Conservation (phyloP, 1,140 invertebrate genomes). For the Papilio aristodemus region DNA sequence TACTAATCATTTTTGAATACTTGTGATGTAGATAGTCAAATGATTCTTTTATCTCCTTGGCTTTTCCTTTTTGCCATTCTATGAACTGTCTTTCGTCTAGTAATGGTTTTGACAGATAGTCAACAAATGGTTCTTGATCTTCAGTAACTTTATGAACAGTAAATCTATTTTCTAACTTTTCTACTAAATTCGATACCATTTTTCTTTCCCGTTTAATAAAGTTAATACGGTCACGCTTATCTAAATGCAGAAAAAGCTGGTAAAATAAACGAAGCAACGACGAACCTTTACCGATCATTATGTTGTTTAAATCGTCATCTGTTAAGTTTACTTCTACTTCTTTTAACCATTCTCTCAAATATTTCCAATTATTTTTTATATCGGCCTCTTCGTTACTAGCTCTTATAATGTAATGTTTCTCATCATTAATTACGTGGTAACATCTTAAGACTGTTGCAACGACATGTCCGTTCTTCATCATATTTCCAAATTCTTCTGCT, state of each 20-base stretch:
- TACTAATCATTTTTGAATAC: constrained; percentile 60
- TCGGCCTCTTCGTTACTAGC: constrained; percentile 68
- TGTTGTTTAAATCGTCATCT: constrained; percentile 74
- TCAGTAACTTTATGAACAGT: constrained; percentile 54
- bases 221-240: constrained; percentile 79
- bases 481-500: constrained; percentile 64
- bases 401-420: constrained; percentile 62
- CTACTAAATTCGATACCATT: constrained; percentile 62
- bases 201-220: constrained; percentile 79
- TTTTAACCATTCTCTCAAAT: constrained; percentile 77
- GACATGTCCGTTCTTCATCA: constrained; percentile 72
- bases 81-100: constrained; percentile 74
- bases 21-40: constrained; percentile 66
- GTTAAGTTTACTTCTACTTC: constrained; percentile 75
- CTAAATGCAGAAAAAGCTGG: constrained; percentile 82
- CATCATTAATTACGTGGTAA: constrained; percentile 68
- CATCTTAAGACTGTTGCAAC: constrained; percentile 61
- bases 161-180: constrained; percentile 70
- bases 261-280: constrained; percentile 81
- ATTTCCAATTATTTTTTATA: constrained; percentile 78
- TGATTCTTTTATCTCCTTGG: constrained; percentile 63
- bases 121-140: constrained; percentile 51
- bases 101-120: constrained; percentile 72
- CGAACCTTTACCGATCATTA: constrained; percentile 78
- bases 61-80: constrained; percentile 80